Evolutionary conservation across 1,140 invertebrate genomes (phyloP).

Genomic region (Phymastichus coffea): DNA sequence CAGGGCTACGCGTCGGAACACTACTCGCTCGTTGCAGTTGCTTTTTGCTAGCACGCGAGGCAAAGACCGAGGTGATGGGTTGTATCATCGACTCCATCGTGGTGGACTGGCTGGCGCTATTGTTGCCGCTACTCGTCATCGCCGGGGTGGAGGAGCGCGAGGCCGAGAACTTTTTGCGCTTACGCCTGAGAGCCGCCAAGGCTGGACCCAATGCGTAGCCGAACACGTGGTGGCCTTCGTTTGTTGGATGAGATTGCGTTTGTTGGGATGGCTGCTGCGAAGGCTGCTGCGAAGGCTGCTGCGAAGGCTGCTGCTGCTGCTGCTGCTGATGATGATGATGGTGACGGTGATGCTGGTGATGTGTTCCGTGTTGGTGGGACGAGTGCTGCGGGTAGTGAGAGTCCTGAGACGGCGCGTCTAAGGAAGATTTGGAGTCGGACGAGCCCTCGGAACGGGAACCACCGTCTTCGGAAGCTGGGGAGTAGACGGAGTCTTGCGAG

Average conservation of each 20-base stretch:
- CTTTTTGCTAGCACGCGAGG: constrained; percentile 41
- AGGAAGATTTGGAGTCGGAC: constrained; percentile 50
- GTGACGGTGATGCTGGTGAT: constrained; percentile 31
- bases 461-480: constrained; percentile 50
- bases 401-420: constrained; percentile 42
- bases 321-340: constrained; percentile 36
- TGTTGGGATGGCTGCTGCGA: constrained; percentile 34
- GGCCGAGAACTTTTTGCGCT: constrained; percentile 77
- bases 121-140: constrained; percentile 50
- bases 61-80: constrained; percentile 30
- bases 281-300: constrained; percentile 36
- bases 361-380: constrained; percentile 34
- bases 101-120: constrained; percentile 22
- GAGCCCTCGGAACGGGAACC: constrained; percentile 49
- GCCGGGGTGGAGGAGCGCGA: constrained; percentile 68
- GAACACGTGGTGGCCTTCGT: constrained; percentile 47
- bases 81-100: constrained; percentile 30
- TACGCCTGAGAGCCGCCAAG: constrained; percentile 70
- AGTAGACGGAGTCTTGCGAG: constrained; percentile 81
- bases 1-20: constrained; percentile 60
- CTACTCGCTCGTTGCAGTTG: constrained; percentile 63
- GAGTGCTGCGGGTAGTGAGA: constrained; percentile 35
- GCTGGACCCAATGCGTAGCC: constrained; percentile 51
- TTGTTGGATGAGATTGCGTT: constrained; percentile 31
- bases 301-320: constrained; percentile 26